phyloP scores from a whole-genome alignment of 1,140 invertebrate species.

The Tetragonula clypearis region DNA sequence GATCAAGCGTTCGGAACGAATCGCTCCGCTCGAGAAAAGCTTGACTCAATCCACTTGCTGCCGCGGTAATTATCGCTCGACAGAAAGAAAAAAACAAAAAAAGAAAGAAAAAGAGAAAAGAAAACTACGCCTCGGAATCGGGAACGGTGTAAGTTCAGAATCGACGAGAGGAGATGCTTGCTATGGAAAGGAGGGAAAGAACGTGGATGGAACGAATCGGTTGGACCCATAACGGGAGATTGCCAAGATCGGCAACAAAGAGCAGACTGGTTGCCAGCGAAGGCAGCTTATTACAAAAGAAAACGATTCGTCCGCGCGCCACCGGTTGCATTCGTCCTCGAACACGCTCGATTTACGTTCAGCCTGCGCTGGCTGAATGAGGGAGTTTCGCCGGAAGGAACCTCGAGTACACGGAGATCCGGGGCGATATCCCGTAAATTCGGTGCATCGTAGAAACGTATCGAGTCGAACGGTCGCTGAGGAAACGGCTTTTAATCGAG shows the following conservation, averaged over 20 bases:
- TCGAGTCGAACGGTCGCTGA: slow-evolving; percentile 12
- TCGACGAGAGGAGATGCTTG: background rate
- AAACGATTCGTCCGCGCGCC: slow-evolving; percentile 8
- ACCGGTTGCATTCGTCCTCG: slow-evolving; percentile 38
- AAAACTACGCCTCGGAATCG: slow-evolving; percentile 1
- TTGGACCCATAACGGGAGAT: background rate
- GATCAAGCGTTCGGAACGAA: slow-evolving; percentile 8
- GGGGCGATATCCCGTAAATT: slow-evolving; percentile 12
- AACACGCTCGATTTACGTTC: slow-evolving; percentile 44
- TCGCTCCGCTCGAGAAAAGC: background rate
- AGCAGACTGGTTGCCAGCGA: background rate
- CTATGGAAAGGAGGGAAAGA: background rate
- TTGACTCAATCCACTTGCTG: slow-evolving; percentile 22
- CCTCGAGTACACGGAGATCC: background rate
- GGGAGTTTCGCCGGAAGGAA: background rate
- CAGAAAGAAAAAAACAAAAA: slow-evolving; percentile 4
- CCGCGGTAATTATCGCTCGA: slow-evolving; percentile 47
- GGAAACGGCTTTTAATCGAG: slow-evolving; percentile 57
- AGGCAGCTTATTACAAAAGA: slow-evolving; percentile 40
- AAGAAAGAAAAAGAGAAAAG: background rate
- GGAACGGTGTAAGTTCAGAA: background rate
- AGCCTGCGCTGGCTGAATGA: background rate
- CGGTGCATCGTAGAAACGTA: slow-evolving; percentile 29
- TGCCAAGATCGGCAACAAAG: slow-evolving; percentile 29
- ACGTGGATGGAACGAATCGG: background rate